phyloP scores from a whole-genome alignment of 1,140 invertebrate genomes.

The Drosophila fuyamai region DNA sequence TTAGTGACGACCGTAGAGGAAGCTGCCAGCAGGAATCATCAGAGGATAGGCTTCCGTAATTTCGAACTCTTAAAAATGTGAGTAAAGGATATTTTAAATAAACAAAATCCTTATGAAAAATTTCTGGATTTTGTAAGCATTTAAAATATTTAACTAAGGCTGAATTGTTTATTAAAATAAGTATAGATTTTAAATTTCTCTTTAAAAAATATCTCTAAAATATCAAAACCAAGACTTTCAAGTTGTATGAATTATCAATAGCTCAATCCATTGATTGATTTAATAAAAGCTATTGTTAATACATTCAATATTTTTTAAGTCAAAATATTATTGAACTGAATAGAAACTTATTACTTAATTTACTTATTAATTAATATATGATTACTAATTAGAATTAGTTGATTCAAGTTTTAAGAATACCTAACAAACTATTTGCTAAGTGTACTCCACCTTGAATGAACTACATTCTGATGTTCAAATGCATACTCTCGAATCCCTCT shows the following conservation, averaged over 20 bases:
- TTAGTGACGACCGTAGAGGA: slow-evolving; percentile 46
- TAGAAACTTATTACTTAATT: no score
- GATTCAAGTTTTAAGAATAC: not conserved
- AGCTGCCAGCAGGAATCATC: slow-evolving; percentile 16
- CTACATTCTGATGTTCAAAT: slow-evolving; percentile 6
- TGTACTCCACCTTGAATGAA: not conserved
- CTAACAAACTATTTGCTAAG: not conserved
- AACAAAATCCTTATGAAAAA: not conserved
- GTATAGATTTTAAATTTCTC: no score
- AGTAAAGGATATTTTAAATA: not conserved
- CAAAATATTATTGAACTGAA: no score
- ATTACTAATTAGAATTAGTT: not conserved
- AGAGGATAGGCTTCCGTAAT: not conserved
- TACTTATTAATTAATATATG: not conserved
- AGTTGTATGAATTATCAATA: no score
- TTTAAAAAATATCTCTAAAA: no score
- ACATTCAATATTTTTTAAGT: no score
- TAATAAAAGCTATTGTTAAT: no score
- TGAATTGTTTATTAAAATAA: no score
- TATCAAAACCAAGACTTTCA: no score
- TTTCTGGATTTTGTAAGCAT: no score
- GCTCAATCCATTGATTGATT: no score
- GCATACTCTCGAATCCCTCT: slow-evolving; percentile 18
- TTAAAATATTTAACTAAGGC: no score
- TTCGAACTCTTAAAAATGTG: not conserved